Conservation (phyloP, 2,797 vertebrate species). For the Phoxinus dragarum region DNA sequence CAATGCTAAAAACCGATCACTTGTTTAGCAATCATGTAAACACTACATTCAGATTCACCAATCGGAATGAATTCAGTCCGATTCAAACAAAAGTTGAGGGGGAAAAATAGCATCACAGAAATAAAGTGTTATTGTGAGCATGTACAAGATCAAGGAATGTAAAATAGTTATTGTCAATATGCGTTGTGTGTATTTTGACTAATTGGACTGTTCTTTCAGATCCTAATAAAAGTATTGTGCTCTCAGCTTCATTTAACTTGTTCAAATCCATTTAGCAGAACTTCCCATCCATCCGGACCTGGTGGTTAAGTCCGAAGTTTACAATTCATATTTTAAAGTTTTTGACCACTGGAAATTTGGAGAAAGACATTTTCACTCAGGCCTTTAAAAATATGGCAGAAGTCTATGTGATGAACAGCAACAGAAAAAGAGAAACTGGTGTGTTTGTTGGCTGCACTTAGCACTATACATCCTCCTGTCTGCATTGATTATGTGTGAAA, state of each 20-base stretch:
- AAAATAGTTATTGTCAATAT: neutral
- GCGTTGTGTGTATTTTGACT: neutral
- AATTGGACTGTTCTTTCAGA: neutral
- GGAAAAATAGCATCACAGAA: neutral
- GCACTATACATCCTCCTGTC: conserved; percentile 66
- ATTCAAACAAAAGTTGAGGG: no score
- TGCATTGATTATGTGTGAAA: conserved; percentile 66
- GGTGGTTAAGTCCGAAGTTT: neutral
- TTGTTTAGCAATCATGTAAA: no score
- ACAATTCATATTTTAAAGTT: neutral
- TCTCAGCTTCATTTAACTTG: neutral
- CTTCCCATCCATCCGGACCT: neutral
- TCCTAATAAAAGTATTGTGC: neutral
- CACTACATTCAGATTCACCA: no score
- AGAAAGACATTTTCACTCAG: conserved; percentile 5
- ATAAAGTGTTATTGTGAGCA: neutral
- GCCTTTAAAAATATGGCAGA: neutral
- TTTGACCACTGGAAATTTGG: neutral
- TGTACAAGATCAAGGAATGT: neutral
- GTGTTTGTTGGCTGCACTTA: conserved; percentile 36
- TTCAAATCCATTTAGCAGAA: neutral
- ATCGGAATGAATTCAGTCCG: no score
- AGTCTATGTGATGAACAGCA: neutral
- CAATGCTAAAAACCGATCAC: no score
- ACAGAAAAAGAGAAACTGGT: conserved; percentile 9